Evolutionary conservation across 1,140 invertebrate genomes (phyloP).

Genomic region (Bilobella aurantiaca): DNA sequence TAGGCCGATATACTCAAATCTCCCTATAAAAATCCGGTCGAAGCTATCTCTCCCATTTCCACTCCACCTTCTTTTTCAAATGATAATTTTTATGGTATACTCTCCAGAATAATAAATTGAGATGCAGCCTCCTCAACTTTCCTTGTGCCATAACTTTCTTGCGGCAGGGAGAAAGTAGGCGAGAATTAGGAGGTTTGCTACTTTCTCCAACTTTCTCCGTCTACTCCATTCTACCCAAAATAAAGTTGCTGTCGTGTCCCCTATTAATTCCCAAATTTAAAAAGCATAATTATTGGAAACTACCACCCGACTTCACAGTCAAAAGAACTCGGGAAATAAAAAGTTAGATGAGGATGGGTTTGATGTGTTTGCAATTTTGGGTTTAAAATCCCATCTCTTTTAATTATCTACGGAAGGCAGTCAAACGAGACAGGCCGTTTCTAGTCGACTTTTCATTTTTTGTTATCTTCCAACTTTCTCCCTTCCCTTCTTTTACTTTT

Average conservation of each 20-base stretch:
- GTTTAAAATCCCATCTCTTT: conserved; percentile 28
- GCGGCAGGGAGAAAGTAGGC: not conserved
- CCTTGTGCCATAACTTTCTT: conserved; percentile 15
- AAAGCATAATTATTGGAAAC: conserved; percentile 25
- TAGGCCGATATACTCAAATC: too few relatives aligned
- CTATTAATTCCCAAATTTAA: conserved; percentile 40
- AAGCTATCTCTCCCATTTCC: too few relatives aligned
- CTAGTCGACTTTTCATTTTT: conserved; percentile 39
- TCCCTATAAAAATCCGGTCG: too few relatives aligned
- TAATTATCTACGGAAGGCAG: conserved; percentile 35
- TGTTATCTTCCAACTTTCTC: conserved; percentile 20
- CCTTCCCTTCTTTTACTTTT: too few relatives aligned
- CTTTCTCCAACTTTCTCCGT: not conserved
- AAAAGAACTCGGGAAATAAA: too few relatives aligned
- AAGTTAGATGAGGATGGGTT: conserved; percentile 33
- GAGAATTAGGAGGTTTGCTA: not conserved
- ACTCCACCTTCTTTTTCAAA: conserved; percentile 30
- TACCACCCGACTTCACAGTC: not conserved
- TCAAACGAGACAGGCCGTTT: conserved; percentile 16
- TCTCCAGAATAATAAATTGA: conserved; percentile 36
- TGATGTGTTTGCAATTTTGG: conserved; percentile 38
- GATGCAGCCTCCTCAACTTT: conserved; percentile 29
- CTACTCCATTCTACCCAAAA: not conserved
- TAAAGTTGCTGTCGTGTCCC: conserved; percentile 23
- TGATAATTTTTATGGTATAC: conserved; percentile 36